phyloP scores from a whole-genome alignment of 2,113 vertebrate species.

The Phrynosoma blainvillii region DNA sequence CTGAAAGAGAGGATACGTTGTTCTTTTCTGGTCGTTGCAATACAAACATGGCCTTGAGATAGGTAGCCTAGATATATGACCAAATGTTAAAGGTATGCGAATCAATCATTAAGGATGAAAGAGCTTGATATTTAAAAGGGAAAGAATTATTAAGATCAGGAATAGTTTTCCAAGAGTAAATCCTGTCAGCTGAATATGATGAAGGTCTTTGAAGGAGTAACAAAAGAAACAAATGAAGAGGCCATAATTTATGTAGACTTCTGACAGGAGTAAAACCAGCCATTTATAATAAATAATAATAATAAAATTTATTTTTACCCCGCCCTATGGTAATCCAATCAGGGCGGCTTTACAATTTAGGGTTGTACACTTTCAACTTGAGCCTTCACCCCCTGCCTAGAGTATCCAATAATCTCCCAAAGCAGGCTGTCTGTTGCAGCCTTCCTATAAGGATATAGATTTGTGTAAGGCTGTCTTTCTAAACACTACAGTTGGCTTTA shows the following conservation, averaged over 20 bases:
- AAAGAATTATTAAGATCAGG: constrained; percentile 73
- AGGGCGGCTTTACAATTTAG: too few relatives aligned
- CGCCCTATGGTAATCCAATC: too few relatives aligned
- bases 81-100: constrained; percentile 69
- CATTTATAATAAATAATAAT: too few relatives aligned
- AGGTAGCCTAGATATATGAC: constrained; percentile 71
- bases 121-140: constrained; percentile 62
- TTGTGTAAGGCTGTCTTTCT: constrained; percentile 59
- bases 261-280: constrained; percentile 65
- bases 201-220: constrained; percentile 72
- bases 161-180: constrained; percentile 71
- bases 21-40: constrained; percentile 62
- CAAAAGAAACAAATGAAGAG: constrained; percentile 73
- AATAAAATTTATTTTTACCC: too few relatives aligned
- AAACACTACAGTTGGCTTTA: constrained; percentile 32
- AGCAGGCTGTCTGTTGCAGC: constrained; percentile 68
- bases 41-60: constrained; percentile 70
- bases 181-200: constrained; percentile 69
- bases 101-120: constrained; percentile 75
- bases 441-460: constrained; percentile 69
- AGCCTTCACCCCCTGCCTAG: constrained; percentile 67
- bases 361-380: constrained; percentile 69
- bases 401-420: constrained; percentile 69
- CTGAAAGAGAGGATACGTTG: constrained; percentile 44
- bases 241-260: constrained; percentile 73